phyloP scores from a whole-genome alignment of 2,888 invertebrate species.

The Cheilosia pagana region DNA sequence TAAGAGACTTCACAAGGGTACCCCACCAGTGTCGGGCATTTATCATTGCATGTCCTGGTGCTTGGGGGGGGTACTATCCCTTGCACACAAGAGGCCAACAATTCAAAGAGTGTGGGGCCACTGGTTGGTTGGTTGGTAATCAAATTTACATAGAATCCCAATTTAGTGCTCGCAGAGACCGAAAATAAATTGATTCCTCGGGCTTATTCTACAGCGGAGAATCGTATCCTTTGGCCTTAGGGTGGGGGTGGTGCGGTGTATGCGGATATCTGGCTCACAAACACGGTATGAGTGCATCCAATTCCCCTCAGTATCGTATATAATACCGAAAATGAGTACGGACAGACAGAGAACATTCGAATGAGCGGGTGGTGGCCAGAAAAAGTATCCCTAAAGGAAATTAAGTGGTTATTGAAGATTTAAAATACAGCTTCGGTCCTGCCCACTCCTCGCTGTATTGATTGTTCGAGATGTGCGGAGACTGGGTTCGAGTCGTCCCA shows the following conservation, averaged over 20 bases:
- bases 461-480: constrained; percentile 41
- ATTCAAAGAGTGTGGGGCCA: constrained; percentile 28
- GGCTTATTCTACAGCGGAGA: constrained; percentile 16
- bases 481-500: constrained; percentile 10
- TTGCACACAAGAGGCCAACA: constrained; percentile 49
- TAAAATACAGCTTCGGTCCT: constrained; percentile 56
- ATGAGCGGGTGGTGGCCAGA: constrained; percentile 9
- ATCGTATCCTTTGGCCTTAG: constrained; percentile 18
- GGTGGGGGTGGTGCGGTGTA: neutral
- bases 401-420: constrained; percentile 75
- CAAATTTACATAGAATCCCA: constrained; percentile 75
- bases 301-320: constrained; percentile 17
- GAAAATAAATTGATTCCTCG: constrained; percentile 72
- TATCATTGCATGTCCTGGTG: constrained; percentile 59
- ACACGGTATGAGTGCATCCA: constrained; percentile 43
- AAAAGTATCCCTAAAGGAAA: constrained; percentile 73
- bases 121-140: constrained; percentile 66
- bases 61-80: neutral
- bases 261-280: constrained; percentile 23
- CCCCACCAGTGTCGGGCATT: constrained; percentile 40
- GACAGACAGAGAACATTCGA: constrained; percentile 33
- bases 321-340: constrained; percentile 1
- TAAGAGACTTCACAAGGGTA: constrained; percentile 63
- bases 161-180: constrained; percentile 73
- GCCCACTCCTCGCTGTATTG: neutral